Percentiles rank a stretch among this genome's conserved stretches.
Conservation (phyloP, 2,797 vertebrate species). For the Valencia hispanica region DNA sequence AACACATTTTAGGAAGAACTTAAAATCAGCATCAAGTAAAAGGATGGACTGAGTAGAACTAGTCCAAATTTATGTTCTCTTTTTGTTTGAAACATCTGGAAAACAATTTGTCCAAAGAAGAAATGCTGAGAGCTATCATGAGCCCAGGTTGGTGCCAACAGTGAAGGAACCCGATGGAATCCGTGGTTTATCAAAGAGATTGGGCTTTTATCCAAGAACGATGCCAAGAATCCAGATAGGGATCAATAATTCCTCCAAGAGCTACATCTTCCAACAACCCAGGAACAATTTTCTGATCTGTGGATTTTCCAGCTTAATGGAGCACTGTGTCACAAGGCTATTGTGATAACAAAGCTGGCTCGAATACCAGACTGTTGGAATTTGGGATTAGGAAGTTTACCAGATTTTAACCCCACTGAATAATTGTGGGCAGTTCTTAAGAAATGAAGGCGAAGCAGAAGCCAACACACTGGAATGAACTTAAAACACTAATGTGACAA, state of each 20-base stretch:
- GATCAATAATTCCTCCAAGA: not conserved
- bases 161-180: not conserved
- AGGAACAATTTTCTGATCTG: not conserved
- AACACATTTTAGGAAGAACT: not conserved
- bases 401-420: not conserved
- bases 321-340: not conserved
- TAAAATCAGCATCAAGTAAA: not conserved
- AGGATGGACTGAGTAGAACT: not conserved
- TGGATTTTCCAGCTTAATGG: not conserved
- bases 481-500: no score
- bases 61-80: not conserved
- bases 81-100: not conserved
- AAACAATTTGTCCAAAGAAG: not conserved
- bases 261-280: not conserved
- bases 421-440: not conserved
- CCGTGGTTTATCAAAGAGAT: not conserved
- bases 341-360: not conserved
- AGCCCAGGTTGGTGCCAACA: not conserved
- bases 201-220: not conserved
- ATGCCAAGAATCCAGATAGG: not conserved
- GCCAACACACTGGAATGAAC: no score
- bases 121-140: not conserved
- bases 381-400: not conserved
- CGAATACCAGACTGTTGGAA: not conserved
- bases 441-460: no score